Percentiles rank a stretch among this genome's conserved stretches.
Conservation (phyloP, 2,113 vertebrate genomes). For the Brachionichthys hirsutus region DNA sequence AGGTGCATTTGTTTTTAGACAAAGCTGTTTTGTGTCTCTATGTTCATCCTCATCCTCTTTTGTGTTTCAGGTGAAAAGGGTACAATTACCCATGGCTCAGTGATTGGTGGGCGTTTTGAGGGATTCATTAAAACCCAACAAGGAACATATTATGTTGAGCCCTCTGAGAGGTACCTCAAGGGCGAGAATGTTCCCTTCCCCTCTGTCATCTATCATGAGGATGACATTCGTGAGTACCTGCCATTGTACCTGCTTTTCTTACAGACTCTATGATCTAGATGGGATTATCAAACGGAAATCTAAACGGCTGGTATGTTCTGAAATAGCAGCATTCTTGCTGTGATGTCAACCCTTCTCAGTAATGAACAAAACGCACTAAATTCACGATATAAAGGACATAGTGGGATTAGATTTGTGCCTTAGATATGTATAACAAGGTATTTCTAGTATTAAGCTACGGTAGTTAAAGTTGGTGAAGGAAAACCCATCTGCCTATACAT, state of each 20-base stretch:
- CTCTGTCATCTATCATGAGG: conserved; percentile 97
- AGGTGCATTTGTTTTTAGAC: background rate
- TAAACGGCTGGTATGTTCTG: no score
- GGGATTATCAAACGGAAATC: background rate
- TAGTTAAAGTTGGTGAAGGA: no score
- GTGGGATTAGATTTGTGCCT: no score
- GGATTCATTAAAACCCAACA: conserved; percentile 91
- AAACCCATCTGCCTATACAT: no score
- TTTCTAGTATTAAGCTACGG: no score
- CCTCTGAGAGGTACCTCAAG: conserved; percentile 91
- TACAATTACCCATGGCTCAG: conserved; percentile 90
- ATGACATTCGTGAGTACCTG: conserved; percentile 89
- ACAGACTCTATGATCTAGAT: background rate
- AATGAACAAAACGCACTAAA: no score
- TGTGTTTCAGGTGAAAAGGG: conserved; percentile 86
- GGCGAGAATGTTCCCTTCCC: conserved; percentile 84
- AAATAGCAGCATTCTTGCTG: no score
- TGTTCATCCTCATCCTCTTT: background rate
- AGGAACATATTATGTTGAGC: conserved; percentile 94
- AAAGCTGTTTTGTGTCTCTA: background rate
- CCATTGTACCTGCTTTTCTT: background rate
- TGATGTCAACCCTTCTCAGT: no score
- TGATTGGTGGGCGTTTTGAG: conserved; percentile 93
- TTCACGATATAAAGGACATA: no score
- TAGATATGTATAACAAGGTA: no score